These are phyloP conservation scores for Caenorhabditis imperialis DNA, from an alignment of 2,888 invertebrate species.

Conservation along the genomic window DNA sequence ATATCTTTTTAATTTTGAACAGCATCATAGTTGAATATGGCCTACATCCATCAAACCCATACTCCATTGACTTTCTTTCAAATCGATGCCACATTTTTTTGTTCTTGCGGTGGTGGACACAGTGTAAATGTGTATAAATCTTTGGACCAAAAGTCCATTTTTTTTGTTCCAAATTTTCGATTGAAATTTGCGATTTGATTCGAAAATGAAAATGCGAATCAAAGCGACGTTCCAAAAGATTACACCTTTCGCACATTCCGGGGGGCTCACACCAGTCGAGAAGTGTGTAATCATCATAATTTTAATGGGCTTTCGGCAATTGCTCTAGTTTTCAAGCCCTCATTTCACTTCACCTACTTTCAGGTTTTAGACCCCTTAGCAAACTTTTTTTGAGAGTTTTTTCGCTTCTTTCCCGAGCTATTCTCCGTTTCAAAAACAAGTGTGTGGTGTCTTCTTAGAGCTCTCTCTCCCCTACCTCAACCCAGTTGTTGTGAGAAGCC, in stretches of 20 bases:
- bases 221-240: no score
- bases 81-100: slow-evolving; percentile 47
- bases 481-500: slow-evolving; percentile 30
- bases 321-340: slow-evolving; percentile 4
- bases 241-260: slow-evolving; percentile 30
- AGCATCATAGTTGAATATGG: no score
- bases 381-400: slow-evolving; percentile 11
- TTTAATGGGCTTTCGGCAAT: slow-evolving; percentile 43
- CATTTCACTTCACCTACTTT: slow-evolving; percentile 6
- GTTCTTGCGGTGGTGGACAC: slow-evolving; percentile 17
- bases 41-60: no score
- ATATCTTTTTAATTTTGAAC: no score
- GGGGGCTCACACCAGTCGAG: no score
- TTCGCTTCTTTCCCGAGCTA: slow-evolving; percentile 8
- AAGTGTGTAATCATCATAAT: slow-evolving; percentile 49
- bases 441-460: slow-evolving; percentile 23
- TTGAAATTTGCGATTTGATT: no score
- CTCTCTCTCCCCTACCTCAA: slow-evolving; percentile 15
- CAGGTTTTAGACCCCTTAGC: background rate
- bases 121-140: slow-evolving; percentile 50
- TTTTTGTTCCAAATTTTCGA: slow-evolving; percentile 1
- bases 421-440: slow-evolving; percentile 33
- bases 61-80: no score
- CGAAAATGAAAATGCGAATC: no score
- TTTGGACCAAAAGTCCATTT: slow-evolving; percentile 18